Evolutionary conservation across 23 tunicate genomes (phyloP).

Genomic region (Halocynthia aurantium): DNA sequence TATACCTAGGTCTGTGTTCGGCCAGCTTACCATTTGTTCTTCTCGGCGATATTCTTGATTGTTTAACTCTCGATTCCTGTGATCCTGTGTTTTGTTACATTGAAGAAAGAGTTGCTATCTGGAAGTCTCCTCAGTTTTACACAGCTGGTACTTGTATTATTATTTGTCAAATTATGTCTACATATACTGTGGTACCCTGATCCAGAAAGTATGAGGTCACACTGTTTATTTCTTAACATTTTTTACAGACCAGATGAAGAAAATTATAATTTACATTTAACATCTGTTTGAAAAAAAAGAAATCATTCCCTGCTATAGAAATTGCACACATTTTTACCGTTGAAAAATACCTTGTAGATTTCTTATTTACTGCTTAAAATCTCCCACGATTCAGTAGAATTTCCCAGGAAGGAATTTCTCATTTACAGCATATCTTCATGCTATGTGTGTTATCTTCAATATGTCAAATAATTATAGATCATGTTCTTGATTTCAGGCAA

Average conservation of each 20-base stretch:
- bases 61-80: slow-evolving; percentile 72
- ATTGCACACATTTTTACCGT: too few relatives aligned
- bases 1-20: slow-evolving; percentile 53
- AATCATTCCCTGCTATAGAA: too few relatives aligned
- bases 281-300: too few relatives aligned
- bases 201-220: too few relatives aligned
- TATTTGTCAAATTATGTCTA: neutral
- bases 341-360: neutral
- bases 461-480: neutral
- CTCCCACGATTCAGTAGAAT: neutral
- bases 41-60: slow-evolving; percentile 85
- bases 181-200: neutral
- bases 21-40: slow-evolving; percentile 74
- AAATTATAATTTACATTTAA: too few relatives aligned
- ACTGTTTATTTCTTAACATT: too few relatives aligned
- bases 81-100: slow-evolving; percentile 77
- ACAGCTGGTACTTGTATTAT: slow-evolving; percentile 49
- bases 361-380: neutral
- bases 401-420: neutral
- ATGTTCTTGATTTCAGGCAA: slow-evolving; percentile 57
- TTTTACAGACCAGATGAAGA: too few relatives aligned
- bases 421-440: neutral
- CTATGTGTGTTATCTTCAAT: neutral
- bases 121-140: slow-evolving; percentile 90
- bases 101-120: slow-evolving; percentile 79